These are phyloP conservation scores for Lanius ludovicianus DNA, from an alignment of 2,113 vertebrate genomes.

Conservation along the genomic window DNA sequence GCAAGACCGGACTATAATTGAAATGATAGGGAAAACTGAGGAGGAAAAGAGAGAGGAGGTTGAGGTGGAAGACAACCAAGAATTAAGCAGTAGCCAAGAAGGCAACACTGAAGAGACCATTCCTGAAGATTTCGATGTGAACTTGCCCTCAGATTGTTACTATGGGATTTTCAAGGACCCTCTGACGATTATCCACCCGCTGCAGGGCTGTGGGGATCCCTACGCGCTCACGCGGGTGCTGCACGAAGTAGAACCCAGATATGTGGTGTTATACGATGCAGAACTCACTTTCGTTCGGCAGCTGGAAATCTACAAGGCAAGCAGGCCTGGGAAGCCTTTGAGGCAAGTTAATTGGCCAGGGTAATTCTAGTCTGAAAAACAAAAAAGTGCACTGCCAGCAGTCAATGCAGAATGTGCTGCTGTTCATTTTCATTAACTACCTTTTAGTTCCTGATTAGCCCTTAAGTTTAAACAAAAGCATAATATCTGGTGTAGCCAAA, in stretches of 20 bases:
- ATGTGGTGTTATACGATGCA: slow-evolving; percentile 90
- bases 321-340: slow-evolving; percentile 85
- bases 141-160: slow-evolving; percentile 85
- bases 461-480: background rate
- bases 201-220: slow-evolving; percentile 89
- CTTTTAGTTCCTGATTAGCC: background rate
- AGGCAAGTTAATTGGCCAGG: slow-evolving; percentile 71
- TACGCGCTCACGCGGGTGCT: slow-evolving; percentile 89
- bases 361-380: background rate
- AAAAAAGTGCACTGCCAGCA: background rate
- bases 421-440: background rate
- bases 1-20: slow-evolving; percentile 79
- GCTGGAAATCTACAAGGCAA: slow-evolving; percentile 92
- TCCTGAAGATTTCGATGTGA: slow-evolving; percentile 74
- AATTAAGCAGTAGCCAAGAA: slow-evolving; percentile 52
- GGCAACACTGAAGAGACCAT: slow-evolving; percentile 30
- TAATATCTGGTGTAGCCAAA: background rate
- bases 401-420: background rate
- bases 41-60: slow-evolving; percentile 57
- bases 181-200: slow-evolving; percentile 87
- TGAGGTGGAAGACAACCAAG: slow-evolving; percentile 37
- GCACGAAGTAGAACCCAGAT: slow-evolving; percentile 90
- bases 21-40: slow-evolving; percentile 82
- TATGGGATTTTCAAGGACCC: slow-evolving; percentile 91
- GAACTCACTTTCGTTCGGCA: slow-evolving; percentile 93